These are phyloP conservation scores for Cuculus canorus DNA, from an alignment of 2,797 vertebrate species.

Conservation along the genomic window DNA sequence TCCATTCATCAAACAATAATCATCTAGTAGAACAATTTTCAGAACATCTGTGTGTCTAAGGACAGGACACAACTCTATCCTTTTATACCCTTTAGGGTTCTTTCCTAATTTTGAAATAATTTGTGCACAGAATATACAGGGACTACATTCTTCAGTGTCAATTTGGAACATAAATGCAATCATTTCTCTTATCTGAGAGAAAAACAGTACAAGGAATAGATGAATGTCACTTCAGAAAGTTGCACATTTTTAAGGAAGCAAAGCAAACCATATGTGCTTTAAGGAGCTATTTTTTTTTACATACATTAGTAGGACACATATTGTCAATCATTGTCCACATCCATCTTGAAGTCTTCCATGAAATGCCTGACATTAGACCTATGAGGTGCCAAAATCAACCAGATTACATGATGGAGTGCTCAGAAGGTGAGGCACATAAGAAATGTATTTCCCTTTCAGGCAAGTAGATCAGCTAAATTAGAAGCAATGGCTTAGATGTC, in stretches of 20 bases:
- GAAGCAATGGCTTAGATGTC: neutral
- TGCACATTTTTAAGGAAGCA: neutral
- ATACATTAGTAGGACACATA: neutral
- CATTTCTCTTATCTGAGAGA: neutral
- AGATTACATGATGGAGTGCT: neutral
- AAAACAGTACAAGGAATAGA: neutral
- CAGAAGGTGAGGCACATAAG: neutral
- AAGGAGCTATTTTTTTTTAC: neutral
- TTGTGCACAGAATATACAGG: neutral
- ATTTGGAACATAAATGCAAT: neutral
- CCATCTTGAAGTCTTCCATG: neutral
- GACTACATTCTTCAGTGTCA: conserved; percentile 6
- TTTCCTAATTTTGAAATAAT: neutral
- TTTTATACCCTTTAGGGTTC: neutral
- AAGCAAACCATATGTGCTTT: neutral
- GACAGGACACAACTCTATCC: neutral
- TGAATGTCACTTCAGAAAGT: neutral
- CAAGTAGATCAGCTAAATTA: neutral
- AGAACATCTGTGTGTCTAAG: neutral
- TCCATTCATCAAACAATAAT: neutral
- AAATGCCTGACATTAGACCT: neutral
- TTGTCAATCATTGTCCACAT: neutral
- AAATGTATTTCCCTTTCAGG: neutral
- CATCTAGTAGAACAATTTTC: neutral
- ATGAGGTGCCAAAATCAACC: neutral